Conservation (phyloP, 2,797 vertebrate genomes). For the Melanotaenia boesemani region DNA sequence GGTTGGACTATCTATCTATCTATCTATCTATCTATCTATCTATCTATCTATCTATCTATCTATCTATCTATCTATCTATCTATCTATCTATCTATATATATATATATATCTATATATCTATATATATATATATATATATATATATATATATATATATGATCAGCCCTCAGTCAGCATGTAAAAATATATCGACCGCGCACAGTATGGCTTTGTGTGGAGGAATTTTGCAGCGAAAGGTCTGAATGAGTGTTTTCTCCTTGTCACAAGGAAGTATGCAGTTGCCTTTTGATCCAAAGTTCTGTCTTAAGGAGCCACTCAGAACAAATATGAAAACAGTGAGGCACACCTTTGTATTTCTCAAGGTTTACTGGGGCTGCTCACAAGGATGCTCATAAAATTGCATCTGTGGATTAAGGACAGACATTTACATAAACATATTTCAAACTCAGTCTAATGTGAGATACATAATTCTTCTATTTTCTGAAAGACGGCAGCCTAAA, state of each 20-base stretch:
- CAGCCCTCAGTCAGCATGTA: background rate
- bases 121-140: no score
- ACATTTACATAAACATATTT: slow-evolving; percentile 11
- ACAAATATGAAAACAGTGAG: slow-evolving; percentile 35
- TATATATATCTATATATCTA: no score
- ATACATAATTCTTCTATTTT: slow-evolving; percentile 2
- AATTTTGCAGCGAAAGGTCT: slow-evolving; percentile 4
- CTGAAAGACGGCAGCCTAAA: slow-evolving; percentile 13
- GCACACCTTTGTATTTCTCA: slow-evolving; percentile 16
- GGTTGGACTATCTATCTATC: no score
- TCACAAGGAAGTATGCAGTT: slow-evolving; percentile 16
- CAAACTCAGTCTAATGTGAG: background rate
- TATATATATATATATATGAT: no score
- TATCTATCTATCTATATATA: no score
- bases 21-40: no score
- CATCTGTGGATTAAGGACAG: background rate
- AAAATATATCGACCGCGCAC: background rate
- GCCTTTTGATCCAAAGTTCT: slow-evolving; percentile 39
- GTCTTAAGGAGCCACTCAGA: slow-evolving; percentile 32
- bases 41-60: no score
- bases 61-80: no score
- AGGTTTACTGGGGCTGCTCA: slow-evolving; percentile 11
- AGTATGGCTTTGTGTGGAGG: background rate
- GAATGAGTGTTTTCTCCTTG: slow-evolving; percentile 22
- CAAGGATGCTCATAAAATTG: slow-evolving; percentile 10